phyloP scores from a whole-genome alignment of 2,113 vertebrate species.

The Pan troglodytes region NHGRI_mPanTro3-v2.1_pri NC_072402.2:146863501-146864000 shows the following conservation, averaged over 20 bases:
- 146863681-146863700: background rate
- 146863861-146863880: background rate
- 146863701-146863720: background rate
- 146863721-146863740: background rate
- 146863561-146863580: background rate
- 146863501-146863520: background rate
- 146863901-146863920: background rate
- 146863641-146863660: background rate
- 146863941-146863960: background rate
- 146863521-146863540: background rate
- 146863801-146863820: background rate
- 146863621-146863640: conserved; percentile 38
- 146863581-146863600: background rate
- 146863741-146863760: background rate
- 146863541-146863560: background rate
- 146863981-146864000: background rate
- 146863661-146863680: background rate
- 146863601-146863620: background rate
- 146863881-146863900: background rate
- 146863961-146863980: background rate
- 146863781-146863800: background rate
- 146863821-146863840: background rate
- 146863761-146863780: background rate
- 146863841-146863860: background rate
- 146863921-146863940: background rate